These are phyloP conservation scores for Cariama cristata DNA, from an alignment of 2,113 vertebrate species.

Conservation along the genomic window DNA sequence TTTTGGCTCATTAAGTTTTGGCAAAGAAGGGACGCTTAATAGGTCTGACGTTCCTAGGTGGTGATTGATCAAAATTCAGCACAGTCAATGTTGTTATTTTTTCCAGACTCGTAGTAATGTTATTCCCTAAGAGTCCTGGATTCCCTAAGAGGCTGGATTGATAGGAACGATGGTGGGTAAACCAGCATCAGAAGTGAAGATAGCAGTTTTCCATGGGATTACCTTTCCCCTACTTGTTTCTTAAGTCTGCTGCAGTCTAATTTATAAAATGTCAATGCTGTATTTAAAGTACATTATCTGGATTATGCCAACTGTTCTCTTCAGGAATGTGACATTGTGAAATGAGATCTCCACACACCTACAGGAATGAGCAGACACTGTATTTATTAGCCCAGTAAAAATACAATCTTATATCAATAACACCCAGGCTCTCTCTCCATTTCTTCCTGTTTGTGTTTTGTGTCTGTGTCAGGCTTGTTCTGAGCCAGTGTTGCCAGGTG, in stretches of 20 bases:
- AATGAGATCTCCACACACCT: conserved; percentile 55
- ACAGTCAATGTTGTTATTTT: conserved; percentile 1
- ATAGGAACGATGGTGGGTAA: background rate
- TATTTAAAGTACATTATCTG: conserved; percentile 13
- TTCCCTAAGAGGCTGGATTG: background rate
- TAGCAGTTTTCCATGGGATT: background rate
- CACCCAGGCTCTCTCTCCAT: conserved; percentile 1
- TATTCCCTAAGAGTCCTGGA: background rate
- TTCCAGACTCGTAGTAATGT: background rate
- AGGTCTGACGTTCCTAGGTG: conserved; percentile 21
- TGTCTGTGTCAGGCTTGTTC: conserved; percentile 42
- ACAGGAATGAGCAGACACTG: conserved; percentile 45
- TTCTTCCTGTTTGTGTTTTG: conserved; percentile 50
- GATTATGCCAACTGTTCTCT: background rate
- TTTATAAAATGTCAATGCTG: background rate
- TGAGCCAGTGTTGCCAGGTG: conserved; percentile 20
- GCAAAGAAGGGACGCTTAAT: conserved; percentile 11
- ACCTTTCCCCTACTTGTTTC: background rate
- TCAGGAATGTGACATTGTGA: conserved; percentile 56
- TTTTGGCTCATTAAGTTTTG: conserved; percentile 52
- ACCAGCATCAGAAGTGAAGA: background rate
- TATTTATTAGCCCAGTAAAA: conserved; percentile 60
- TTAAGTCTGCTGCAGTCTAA: background rate
- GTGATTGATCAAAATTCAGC: conserved; percentile 50
- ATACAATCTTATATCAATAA: conserved; percentile 49